Conservation (phyloP, 1,140 invertebrate genomes). For the Adelges cooleyi region DNA sequence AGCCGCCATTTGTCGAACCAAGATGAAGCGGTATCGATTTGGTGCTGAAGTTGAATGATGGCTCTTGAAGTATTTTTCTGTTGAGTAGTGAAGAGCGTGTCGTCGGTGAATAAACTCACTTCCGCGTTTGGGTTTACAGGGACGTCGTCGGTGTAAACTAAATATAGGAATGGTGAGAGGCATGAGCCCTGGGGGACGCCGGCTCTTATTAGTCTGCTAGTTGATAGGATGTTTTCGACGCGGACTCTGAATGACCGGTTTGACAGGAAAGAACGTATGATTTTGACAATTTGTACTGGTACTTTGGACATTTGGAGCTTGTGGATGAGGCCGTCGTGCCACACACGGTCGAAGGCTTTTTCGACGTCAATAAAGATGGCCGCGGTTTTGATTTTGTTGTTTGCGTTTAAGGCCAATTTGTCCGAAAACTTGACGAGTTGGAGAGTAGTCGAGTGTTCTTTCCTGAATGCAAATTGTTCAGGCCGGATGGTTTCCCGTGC, state of each 20-base stretch:
- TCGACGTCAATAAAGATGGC: not conserved
- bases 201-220: not conserved
- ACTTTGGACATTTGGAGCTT: not conserved
- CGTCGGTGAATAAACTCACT: not conserved
- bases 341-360: not conserved
- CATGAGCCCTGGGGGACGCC: not conserved
- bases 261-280: not conserved
- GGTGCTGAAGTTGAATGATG: not conserved
- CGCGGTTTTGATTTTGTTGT: not conserved
- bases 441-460: not conserved
- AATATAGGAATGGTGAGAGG: not conserved
- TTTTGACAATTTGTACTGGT: not conserved
- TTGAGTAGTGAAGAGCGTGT: too few species aligned
- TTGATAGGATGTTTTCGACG: not conserved
- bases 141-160: not conserved
- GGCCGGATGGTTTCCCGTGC: not conserved
- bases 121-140: not conserved
- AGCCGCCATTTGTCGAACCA: not conserved
- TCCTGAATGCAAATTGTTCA: not conserved
- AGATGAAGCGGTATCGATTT: not conserved
- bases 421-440: not conserved
- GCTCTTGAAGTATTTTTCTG: not conserved
- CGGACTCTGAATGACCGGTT: not conserved
- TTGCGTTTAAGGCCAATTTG: not conserved
- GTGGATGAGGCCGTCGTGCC: not conserved